Base-by-base conservation (phyloP, 2,113 vertebrate genomes). In the Zosterops japonicus region DNA sequence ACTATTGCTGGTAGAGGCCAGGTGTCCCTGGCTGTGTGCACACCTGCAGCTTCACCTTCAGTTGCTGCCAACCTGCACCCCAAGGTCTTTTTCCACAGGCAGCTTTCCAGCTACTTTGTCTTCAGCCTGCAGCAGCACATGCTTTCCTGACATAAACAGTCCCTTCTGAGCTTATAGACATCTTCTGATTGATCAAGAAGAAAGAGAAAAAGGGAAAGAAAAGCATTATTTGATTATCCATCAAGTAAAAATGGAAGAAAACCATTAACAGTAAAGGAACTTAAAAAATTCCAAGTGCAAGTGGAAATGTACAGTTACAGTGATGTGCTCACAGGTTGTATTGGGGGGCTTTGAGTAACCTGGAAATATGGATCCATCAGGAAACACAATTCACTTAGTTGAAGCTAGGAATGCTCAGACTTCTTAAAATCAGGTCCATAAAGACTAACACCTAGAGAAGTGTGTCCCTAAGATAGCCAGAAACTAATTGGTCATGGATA, bases 401-500 rank as follows among this genome's bases (percentile, higher is more conserved):
- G 67, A 75, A 92, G 71, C 50, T 13, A 60, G 44, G 68, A 90
- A 35, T 46, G 70, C 57, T 96, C 60, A 59, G 49, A 78, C 75
- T 91, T 95, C 71, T 85, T 69, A 57, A 93, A 87, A 68, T 49
- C 93, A 68, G 67, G 50, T 47, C 80, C 9, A 12, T 92, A 85
- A 95, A 95, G 95, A 89, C 76, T 74, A 83, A 75, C 74, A 87
- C 89, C 83, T 93, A 86, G 93, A 83, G 69, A 92, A 92, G 41
- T 91, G 60, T 72, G 87, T 95, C 91, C 86, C 56, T 80, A 94
- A 89, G 81, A 96, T 11, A 90, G 92, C 70, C 76, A 94, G 95
- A 83, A 97, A 89, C 95, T 96, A 97, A 97, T 97, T 96, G 96
- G 91, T 97, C 96, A 94, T 96, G 96, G 97, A 94, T 95, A 96